A percentile compares a stretch with the other conserved stretches of the same genome.
phyloP scores from a whole-genome alignment of 1,140 invertebrate species.

The Wasmannia auropunctata region DNA sequence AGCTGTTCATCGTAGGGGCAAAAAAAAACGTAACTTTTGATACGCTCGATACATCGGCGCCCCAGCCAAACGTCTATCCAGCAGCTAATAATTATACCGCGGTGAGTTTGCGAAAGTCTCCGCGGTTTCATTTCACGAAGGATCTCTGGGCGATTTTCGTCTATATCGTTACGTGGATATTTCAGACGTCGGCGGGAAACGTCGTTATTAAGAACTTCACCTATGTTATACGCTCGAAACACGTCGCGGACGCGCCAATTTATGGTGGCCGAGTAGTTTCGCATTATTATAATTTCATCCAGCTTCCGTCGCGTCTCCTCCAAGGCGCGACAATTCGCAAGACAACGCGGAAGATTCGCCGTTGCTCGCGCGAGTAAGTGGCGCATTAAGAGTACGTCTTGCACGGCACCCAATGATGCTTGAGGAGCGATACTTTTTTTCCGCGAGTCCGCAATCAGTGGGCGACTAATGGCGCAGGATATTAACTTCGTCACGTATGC shows the following conservation, averaged over 20 bases:
- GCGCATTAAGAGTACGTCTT: conserved; percentile 4
- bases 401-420: neutral
- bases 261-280: neutral
- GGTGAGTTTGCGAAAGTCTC: conserved; percentile 57
- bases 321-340: neutral
- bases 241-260: neutral
- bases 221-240: neutral
- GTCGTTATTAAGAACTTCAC: neutral
- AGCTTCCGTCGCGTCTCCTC: neutral
- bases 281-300: conserved; percentile 17
- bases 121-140: conserved; percentile 8
- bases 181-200: neutral
- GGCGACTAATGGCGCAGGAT: conserved; percentile 12
- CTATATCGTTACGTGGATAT: neutral
- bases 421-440: conserved; percentile 6
- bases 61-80: conserved; percentile 27
- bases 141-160: conserved; percentile 4
- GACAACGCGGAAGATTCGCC: neutral
- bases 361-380: neutral
- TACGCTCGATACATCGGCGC: conserved; percentile 11
- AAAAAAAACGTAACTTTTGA: neutral
- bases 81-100: conserved; percentile 56
- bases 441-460: conserved; percentile 15
- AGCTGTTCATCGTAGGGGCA: no score
- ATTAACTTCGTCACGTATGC: conserved; percentile 23